Evolutionary conservation across 2,888 invertebrate species (phyloP).

Genomic region (Calameuta pallipes): DNA sequence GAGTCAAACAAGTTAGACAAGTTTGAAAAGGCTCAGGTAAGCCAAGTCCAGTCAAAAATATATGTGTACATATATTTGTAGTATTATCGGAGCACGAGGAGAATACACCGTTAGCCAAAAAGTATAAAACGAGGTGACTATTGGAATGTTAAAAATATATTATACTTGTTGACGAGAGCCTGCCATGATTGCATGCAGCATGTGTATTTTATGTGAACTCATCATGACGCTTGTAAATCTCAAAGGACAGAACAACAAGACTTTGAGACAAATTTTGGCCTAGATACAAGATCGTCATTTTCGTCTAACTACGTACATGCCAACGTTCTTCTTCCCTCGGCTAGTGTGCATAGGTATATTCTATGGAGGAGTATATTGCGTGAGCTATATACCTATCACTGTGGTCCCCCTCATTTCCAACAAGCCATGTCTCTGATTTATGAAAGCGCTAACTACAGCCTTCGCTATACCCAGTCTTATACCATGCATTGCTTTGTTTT

Average conservation of each 20-base stretch:
- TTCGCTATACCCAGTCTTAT: neutral
- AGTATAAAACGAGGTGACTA: neutral
- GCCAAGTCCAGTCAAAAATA: neutral
- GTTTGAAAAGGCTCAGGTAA: neutral
- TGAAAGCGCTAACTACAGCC: constrained; percentile 1
- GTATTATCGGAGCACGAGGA: neutral
- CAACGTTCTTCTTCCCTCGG: neutral
- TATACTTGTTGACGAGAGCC: neutral
- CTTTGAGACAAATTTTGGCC: neutral
- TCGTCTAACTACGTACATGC: neutral
- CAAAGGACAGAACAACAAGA: neutral
- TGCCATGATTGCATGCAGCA: neutral
- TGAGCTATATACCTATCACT: neutral
- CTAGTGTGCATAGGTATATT: neutral
- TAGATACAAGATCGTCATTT: neutral
- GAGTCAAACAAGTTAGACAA: neutral
- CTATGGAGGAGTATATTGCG: neutral
- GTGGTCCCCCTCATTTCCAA: neutral
- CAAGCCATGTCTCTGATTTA: constrained; percentile 1
- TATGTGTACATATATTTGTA: neutral
- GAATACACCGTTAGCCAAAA: neutral
- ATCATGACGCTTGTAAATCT: neutral
- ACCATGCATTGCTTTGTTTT: neutral
- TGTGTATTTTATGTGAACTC: neutral
- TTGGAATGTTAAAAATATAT: neutral